A percentile compares a stretch with the other conserved stretches of the same genome.
phyloP scores from a whole-genome alignment of 2,888 invertebrate species.

The Encarsia formosa region DNA sequence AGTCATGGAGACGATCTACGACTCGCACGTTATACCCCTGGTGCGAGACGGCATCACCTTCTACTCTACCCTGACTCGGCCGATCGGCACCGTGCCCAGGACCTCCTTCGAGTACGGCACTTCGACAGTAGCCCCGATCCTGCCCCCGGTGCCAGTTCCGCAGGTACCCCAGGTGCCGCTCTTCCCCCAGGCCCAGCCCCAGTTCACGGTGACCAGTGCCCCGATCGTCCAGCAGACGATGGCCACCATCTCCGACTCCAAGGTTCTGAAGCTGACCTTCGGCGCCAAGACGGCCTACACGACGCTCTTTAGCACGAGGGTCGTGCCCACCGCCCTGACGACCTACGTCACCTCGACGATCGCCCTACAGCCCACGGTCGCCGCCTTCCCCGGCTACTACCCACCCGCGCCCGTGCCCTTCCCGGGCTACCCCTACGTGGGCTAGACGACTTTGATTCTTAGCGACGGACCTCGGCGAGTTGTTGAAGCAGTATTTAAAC shows the following conservation, averaged over 20 bases:
- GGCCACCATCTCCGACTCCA: slow-evolving; percentile 75
- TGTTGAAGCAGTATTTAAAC: too few species aligned
- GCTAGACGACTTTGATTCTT: slow-evolving; percentile 59
- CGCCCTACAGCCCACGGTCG: slow-evolving; percentile 65
- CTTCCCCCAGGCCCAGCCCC: slow-evolving; percentile 60
- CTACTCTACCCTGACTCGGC: slow-evolving; percentile 73
- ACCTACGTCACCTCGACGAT: slow-evolving; percentile 78
- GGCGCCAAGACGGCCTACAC: slow-evolving; percentile 89
- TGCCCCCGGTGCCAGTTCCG: slow-evolving; percentile 35
- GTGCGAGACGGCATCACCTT: slow-evolving; percentile 72
- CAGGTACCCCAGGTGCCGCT: slow-evolving; percentile 52
- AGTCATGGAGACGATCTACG: slow-evolving; percentile 73
- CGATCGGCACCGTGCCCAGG: slow-evolving; percentile 73
- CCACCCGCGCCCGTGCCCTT: slow-evolving; percentile 62
- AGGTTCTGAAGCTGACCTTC: slow-evolving; percentile 79
- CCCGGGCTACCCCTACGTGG: slow-evolving; percentile 72
- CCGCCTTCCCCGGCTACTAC: slow-evolving; percentile 72
- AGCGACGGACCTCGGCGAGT: too few species aligned
- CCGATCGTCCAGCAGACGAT: slow-evolving; percentile 77
- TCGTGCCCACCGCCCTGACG: slow-evolving; percentile 79
- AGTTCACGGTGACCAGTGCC: slow-evolving; percentile 73
- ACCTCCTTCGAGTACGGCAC: slow-evolving; percentile 76
- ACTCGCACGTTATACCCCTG: slow-evolving; percentile 77
- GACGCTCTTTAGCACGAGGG: slow-evolving; percentile 76
- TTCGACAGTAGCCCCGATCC: slow-evolving; percentile 58